Conservation (phyloP, 2,888 invertebrate species). For the Meteorus cinctellus region DNA sequence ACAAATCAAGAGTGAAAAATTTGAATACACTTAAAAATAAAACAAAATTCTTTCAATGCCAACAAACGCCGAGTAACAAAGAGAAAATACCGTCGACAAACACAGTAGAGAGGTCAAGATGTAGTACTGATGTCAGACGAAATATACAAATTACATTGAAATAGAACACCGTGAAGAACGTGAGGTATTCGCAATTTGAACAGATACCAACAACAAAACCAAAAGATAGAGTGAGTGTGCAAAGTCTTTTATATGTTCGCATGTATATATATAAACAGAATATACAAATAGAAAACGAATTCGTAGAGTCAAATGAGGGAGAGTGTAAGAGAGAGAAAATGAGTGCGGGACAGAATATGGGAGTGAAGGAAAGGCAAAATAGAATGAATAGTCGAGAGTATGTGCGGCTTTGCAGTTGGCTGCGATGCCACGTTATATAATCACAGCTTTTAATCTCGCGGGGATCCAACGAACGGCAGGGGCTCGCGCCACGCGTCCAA, state of each 20-base stretch:
- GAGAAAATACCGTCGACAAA: conserved; percentile 17
- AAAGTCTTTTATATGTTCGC: conserved; percentile 23
- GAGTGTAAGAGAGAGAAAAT: conserved; percentile 32
- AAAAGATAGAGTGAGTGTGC: conserved; percentile 46
- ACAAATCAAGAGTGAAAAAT: no score
- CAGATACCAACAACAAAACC: conserved; percentile 25
- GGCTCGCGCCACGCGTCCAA: conserved; percentile 64
- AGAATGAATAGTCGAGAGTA: conserved; percentile 37
- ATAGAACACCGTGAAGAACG: conserved; percentile 70
- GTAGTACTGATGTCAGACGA: conserved; percentile 41
- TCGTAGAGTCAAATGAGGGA: conserved; percentile 44
- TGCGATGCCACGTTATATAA: conserved; percentile 60
- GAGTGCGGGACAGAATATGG: conserved; percentile 21
- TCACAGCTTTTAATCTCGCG: conserved; percentile 68
- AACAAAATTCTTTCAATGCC: no score
- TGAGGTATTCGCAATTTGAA: conserved; percentile 72
- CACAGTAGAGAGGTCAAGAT: conserved; percentile 3
- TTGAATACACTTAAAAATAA: no score
- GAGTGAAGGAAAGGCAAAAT: conserved; percentile 44
- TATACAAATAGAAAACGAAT: neutral
- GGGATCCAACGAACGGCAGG: conserved; percentile 45
- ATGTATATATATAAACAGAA: neutral
- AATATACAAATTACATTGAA: conserved; percentile 72
- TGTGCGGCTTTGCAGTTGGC: conserved; percentile 45
- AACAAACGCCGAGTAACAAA: no score